These are phyloP conservation scores for Nothobranchius kuhntae DNA, from an alignment of 2,113 vertebrate genomes.

Conservation along the genomic window DNA sequence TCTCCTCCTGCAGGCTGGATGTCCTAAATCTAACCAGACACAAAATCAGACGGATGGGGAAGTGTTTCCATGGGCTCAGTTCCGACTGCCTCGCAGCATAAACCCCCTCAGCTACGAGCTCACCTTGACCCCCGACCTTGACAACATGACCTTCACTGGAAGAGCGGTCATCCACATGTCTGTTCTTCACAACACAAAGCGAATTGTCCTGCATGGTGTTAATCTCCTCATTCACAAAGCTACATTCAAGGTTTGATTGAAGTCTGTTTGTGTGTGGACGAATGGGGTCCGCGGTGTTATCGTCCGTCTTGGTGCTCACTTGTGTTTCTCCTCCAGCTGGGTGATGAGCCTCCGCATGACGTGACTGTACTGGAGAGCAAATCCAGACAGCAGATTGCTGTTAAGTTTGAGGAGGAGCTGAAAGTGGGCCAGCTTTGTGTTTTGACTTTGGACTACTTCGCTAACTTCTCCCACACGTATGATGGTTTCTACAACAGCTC, in stretches of 20 bases:
- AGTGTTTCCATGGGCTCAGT: constrained; percentile 88
- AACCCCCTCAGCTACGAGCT: constrained; percentile 87
- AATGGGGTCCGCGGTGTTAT: neutral
- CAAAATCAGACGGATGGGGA: constrained; percentile 78
- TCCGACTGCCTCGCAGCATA: constrained; percentile 84
- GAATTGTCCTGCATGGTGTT: constrained; percentile 87
- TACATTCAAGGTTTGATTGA: constrained; percentile 64
- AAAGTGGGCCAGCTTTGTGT: constrained; percentile 80
- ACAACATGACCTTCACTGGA: constrained; percentile 83
- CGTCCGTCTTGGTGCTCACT: neutral
- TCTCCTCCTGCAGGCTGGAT: constrained; percentile 77
- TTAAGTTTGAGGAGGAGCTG: constrained; percentile 81
- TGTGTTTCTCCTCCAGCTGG: constrained; percentile 43
- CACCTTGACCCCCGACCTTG: constrained; percentile 85
- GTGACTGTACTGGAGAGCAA: constrained; percentile 85
- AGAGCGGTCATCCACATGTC: constrained; percentile 81
- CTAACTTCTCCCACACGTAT: constrained; percentile 86
- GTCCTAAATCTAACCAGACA: constrained; percentile 80
- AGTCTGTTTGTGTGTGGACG: neutral
- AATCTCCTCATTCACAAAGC: constrained; percentile 84
- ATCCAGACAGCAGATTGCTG: constrained; percentile 86
- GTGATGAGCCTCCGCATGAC: constrained; percentile 25
- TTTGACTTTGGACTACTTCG: constrained; percentile 83
- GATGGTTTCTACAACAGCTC: constrained; percentile 92
- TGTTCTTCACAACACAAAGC: constrained; percentile 77